phyloP scores from a whole-genome alignment of 1,140 invertebrate genomes.

The Orchesella cincta region DNA sequence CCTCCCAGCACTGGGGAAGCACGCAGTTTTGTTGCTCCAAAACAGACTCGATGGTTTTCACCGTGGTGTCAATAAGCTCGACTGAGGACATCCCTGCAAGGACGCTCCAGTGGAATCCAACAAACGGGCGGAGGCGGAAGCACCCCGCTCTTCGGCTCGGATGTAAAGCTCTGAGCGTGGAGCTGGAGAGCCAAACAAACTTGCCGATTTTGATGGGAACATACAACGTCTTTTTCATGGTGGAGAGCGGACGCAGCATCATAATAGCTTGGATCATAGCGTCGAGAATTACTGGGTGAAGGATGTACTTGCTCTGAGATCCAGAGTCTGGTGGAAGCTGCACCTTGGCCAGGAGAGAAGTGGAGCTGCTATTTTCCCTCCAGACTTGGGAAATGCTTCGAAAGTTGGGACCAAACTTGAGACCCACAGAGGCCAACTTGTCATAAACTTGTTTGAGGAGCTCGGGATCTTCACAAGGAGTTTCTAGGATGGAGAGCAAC shows the following conservation, averaged over 20 bases:
- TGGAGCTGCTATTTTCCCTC: background rate
- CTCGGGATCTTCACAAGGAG: too few relatives aligned
- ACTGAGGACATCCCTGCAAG: background rate
- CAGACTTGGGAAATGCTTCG: constrained; percentile 34
- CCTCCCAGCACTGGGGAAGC: background rate
- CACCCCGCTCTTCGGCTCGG: too few relatives aligned
- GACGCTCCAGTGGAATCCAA: too few relatives aligned
- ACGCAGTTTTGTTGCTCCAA: background rate
- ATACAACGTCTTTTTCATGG: background rate
- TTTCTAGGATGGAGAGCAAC: too few relatives aligned
- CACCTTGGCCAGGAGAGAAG: constrained; percentile 28
- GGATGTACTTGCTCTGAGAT: constrained; percentile 32
- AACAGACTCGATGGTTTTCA: background rate
- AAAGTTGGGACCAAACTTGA: constrained; percentile 35
- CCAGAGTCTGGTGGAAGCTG: background rate
- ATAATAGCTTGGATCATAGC: constrained; percentile 41
- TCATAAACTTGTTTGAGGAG: constrained; percentile 30
- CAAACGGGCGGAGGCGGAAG: too few relatives aligned
- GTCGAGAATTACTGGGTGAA: constrained; percentile 36
- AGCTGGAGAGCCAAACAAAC: too few relatives aligned
- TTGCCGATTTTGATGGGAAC: constrained; percentile 32
- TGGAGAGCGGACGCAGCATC: background rate
- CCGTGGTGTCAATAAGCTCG: background rate
- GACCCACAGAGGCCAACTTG: constrained; percentile 28
- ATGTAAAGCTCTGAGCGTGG: too few relatives aligned